Evolutionary conservation across 1,140 invertebrate species (phyloP).

Genomic region (Episyrphus balteatus): DNA sequence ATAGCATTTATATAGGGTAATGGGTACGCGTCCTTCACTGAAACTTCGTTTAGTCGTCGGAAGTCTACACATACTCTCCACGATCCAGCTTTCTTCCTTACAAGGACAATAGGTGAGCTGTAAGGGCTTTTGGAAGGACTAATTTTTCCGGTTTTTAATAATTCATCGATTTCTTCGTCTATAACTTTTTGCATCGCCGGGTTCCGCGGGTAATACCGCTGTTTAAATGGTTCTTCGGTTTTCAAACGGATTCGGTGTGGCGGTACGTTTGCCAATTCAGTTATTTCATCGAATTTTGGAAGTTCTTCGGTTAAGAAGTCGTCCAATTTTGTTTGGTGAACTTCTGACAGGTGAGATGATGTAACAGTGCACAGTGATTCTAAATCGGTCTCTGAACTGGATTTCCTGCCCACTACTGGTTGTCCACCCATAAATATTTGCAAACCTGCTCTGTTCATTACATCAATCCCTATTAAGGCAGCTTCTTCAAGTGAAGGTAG

Average conservation of each 20-base stretch:
- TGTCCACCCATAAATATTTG: too few relatives aligned
- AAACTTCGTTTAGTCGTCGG: slow-evolving; percentile 1
- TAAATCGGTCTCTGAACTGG: too few relatives aligned
- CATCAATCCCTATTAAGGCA: too few relatives aligned
- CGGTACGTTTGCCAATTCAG: neutral
- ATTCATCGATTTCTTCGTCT: slow-evolving; percentile 2
- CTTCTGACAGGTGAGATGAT: too few relatives aligned
- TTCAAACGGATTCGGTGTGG: neutral
- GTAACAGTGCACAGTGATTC: too few relatives aligned
- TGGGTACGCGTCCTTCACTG: slow-evolving; percentile 1
- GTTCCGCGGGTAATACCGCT: neutral
- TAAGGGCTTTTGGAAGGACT: slow-evolving; percentile 5
- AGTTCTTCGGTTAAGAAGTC: neutral
- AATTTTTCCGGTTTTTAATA: neutral
- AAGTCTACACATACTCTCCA: neutral
- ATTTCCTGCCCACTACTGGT: too few relatives aligned
- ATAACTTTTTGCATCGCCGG: slow-evolving; percentile 1
- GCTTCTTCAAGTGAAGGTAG: too few relatives aligned
- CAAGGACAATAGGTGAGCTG: slow-evolving; percentile 2
- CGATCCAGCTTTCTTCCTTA: slow-evolving; percentile 3
- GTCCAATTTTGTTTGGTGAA: too few relatives aligned
- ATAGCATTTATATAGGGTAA: slow-evolving; percentile 3
- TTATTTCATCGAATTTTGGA: neutral
- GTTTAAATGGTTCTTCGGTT: neutral
- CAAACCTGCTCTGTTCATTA: too few relatives aligned